Evolutionary conservation across 2,888 invertebrate genomes (phyloP), one percentile per base, ranked within the genome.

Genomic region (Apodemia duryi): DNA sequence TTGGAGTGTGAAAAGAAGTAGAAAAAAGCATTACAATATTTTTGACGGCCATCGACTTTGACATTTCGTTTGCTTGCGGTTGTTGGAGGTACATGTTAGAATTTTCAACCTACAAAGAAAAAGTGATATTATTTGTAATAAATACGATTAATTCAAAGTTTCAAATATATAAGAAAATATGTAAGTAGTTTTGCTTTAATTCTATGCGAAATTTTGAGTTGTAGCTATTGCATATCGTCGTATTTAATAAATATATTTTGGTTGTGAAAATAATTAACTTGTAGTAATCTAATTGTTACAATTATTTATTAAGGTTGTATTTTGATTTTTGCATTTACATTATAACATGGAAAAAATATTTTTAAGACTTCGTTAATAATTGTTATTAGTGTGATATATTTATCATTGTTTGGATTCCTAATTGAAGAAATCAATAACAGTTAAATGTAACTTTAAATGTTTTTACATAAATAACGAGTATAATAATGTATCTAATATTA

Each of bases 371-470:
- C 32, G 10, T 32, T 29, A 29, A 11, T 57, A 57, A 11, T 13
- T 57, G 29, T 11, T 57, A 32, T 32, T 57, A 57, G 13, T 32
- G 5, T 32, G 13, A 57, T 28, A 52, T 57, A 13, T 57, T 57
- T 57, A 32, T 13, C 57, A 57, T 46, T 68, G 70, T 72, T 71
- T 66, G 73, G 72, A 70, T 74, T 73, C 72, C 65, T 68, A 73
- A 69, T 72, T 70, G 67, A 62, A 66, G 66, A 61, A 73, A 70
- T 70, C 69, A 70, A 67, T 70, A 72, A 65, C 49, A 69, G 10
- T 29, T 54, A 51, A 60, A 62, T 54, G 62, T 64, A 51, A 63
- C 29, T 64, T 63, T 61, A 49, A 60, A 62, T 62, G 4, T 11
- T 43, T 43, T 43, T 43, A 43, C 11, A 11, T 43, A 43, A 43